Percentiles rank a stretch among this genome's conserved stretches.
phyloP scores from a whole-genome alignment of 1,140 invertebrate genomes.

The Leucophenga varia region DNA sequence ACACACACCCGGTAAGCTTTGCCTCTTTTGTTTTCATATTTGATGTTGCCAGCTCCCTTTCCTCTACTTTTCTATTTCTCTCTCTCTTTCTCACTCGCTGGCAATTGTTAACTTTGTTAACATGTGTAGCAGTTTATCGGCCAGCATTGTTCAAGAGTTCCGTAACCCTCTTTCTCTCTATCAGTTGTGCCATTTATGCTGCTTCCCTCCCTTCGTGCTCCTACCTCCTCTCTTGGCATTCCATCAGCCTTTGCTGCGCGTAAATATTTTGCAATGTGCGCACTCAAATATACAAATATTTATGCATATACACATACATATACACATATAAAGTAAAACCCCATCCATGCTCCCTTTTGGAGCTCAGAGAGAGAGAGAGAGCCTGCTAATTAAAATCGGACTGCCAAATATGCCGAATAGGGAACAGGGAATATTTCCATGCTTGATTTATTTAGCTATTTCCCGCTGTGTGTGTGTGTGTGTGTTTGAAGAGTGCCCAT shows the following conservation, averaged over 20 bases:
- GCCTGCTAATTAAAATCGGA: constrained; percentile 42
- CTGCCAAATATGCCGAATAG: constrained; percentile 35
- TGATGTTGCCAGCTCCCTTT: constrained; percentile 12
- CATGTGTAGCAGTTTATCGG: constrained; percentile 49
- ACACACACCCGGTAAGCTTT: no score
- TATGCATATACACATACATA: constrained; percentile 33
- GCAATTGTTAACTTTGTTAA: constrained; percentile 47
- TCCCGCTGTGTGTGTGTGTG: not conserved
- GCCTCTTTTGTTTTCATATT: constrained; percentile 18
- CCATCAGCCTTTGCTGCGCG: constrained; percentile 18
- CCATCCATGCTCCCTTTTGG: constrained; percentile 18
- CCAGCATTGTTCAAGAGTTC: constrained; percentile 22
- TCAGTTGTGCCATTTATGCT: no score
- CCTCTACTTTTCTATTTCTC: no score
- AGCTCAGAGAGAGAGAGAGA: no score
- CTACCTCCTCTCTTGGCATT: not conserved
- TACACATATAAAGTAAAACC: constrained; percentile 14
- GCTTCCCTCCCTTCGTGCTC: not conserved
- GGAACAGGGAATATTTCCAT: no score
- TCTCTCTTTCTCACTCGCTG: no score
- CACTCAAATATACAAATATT: constrained; percentile 49
- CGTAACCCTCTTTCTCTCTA: not conserved
- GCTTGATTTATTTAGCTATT: constrained; percentile 19
- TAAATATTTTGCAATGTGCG: constrained; percentile 41
- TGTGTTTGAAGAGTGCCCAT: no score